Evolutionary conservation across 2,888 invertebrate species (phyloP), one percentile per base, ranked within the genome.

Genomic region (Drosophila monieri): DNA sequence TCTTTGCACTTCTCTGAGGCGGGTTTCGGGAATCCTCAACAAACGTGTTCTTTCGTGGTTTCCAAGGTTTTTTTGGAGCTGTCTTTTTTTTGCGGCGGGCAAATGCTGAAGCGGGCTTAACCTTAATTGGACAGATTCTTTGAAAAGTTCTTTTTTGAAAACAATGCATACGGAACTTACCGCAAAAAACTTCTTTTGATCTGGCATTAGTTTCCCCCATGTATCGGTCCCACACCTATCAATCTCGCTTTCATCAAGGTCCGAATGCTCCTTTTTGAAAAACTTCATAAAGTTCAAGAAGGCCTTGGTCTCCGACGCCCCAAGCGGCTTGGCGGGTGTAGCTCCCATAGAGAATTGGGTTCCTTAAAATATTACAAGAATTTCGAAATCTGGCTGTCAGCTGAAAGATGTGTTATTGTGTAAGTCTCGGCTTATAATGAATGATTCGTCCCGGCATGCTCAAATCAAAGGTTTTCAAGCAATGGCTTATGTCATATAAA

Each of bases 181-280:
- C 6, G 44, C 27, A 46, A 60, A 60, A 0, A 27, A 9, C 14
- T 9, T 21, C 1, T 60, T 60, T 21, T 60, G 27, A 6, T 18
- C 2, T 8, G 14, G 14, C 6, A n/a, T 14, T 6, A 60, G 21
- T 44, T 60, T 60, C 0, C 60, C 59, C 59, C 59, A 60, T 2
- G 59, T 44, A 37, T 46, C 46, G 8, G 9, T 14, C 2, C 14
- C 59, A 6, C 6, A 6, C 6, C 21, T 21, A 0, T 4, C 6
- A 1, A 18, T 2, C 14, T 44, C 35, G 1, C 27, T 8, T 0
- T 59, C 10, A 1, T 27, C 14, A 35, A 43, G 10, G 4, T 35
- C 1, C 6, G 1, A 3, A 21, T 46, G 60, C 2, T 1, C 1
- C 15, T 8, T 37, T 9, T 15, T 21, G n/a, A 14, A 60, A 6